Conservation (phyloP, 1,140 invertebrate species). For the Cherax quadricarinatus region DNA sequence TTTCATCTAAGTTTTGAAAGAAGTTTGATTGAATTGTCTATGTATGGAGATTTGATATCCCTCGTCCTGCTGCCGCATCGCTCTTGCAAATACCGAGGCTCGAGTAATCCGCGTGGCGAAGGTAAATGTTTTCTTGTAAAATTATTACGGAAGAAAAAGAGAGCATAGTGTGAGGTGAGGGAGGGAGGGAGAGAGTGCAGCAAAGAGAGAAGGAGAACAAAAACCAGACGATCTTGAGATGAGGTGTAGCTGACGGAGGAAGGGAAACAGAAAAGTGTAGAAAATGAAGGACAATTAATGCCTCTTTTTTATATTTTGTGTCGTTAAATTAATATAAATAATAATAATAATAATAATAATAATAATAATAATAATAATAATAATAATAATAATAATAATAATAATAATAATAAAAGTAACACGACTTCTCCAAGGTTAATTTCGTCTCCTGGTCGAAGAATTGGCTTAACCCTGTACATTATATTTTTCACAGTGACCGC, state of each 20-base stretch:
- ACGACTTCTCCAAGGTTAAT: no score
- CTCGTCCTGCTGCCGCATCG: background rate
- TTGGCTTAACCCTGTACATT: no score
- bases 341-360: no score
- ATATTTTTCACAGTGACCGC: background rate
- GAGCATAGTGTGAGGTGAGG: no score
- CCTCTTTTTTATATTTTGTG: no score
- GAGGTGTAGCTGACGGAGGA: background rate
- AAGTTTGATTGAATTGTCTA: constrained; percentile 41
- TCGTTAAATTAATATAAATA: no score
- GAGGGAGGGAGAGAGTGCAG: no score
- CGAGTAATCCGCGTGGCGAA: background rate
- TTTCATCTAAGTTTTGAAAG: constrained; percentile 37
- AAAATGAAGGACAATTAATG: background rate
- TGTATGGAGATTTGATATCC: constrained; percentile 48
- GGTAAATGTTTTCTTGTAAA: background rate
- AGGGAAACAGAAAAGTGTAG: background rate
- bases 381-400: no score
- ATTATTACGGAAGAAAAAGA: background rate
- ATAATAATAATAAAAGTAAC: no score
- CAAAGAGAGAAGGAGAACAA: no score
- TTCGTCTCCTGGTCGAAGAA: no score
- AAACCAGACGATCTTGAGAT: background rate
- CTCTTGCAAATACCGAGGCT: background rate
- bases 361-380: no score